Base-by-base conservation (phyloP, 1,140 invertebrate genomes). In the Maniola jurtina region DNA sequence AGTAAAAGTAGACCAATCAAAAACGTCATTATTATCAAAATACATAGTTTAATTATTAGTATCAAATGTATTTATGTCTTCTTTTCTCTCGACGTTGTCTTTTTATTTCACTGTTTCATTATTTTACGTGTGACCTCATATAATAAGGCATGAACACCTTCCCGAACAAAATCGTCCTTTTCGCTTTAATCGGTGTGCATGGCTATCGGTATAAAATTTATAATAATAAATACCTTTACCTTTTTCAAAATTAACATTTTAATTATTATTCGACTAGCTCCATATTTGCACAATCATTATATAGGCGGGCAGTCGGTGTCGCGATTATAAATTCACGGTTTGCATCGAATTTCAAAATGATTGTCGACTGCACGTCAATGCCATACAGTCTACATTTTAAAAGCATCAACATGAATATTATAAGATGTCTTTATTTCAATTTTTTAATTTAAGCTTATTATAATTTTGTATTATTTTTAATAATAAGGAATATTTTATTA, bases 361-460 rank as follows among this genome's bases (percentile, higher is more conserved):
- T 63, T 73, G 65, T 81, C 84, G 86, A 90, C 86, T 90, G 86
- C 86, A 78, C 81, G 85, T 78, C 78, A 79, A 67, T 34, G 62
- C 71, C 80, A 84, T 84, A 64, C 35, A 45, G 77, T 86, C 83
- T 87, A 86, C 84, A 87, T 84, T 88, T 89, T 80, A 82, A 85
- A 87, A 81, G 72, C 74, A 73, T 79, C 75, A 48, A 71, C 42
- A 48, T 25, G 25, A 25, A 48, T 59, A 70, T 57, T 61, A 14
- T 25, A 54, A 40, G 13, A 48, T 25, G 47, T 62, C 62, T 54
- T 58, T 48, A 59, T 48, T 63, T 63, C 38, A 42, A 58, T 64
- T 34, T 56, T 47, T 69, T 35, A n/a, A 16, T 60, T 60, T 52
- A 48, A 56, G 38, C 42, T 57, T 58, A 60, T 65, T 61, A 63